Evolutionary conservation across 1,140 invertebrate species (phyloP).

Genomic region (Zelostemma sp.): DNA sequence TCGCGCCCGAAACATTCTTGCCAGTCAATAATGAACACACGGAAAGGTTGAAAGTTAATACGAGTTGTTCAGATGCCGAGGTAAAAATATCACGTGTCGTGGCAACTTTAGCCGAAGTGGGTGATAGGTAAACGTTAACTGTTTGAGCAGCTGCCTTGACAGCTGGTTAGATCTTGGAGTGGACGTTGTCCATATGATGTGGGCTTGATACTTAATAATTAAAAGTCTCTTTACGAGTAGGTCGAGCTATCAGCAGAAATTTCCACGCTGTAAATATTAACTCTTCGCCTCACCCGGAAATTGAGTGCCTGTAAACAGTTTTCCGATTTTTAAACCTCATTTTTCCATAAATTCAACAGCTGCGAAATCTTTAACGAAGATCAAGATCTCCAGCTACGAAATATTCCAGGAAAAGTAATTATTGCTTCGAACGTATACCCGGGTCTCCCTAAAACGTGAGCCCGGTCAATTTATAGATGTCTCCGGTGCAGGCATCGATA

Average conservation of each 20-base stretch:
- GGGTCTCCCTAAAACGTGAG: slow-evolving; percentile 33
- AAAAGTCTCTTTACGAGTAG: slow-evolving; percentile 39
- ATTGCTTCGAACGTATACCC: slow-evolving; percentile 39
- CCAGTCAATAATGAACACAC: no score
- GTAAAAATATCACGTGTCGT: slow-evolving; percentile 39
- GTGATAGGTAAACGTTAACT: slow-evolving; percentile 48
- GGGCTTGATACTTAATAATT: slow-evolving; percentile 38
- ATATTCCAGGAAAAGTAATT: slow-evolving; percentile 25
- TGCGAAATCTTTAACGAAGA: no score
- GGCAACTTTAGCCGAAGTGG: slow-evolving; percentile 29
- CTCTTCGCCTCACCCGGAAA: no score
- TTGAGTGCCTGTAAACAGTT: no score
- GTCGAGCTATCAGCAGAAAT: slow-evolving; percentile 27
- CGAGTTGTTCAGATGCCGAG: slow-evolving; percentile 15
- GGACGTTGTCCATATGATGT: slow-evolving; percentile 38
- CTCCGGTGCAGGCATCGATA: slow-evolving; percentile 42
- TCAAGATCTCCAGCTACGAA: neutral
- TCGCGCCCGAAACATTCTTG: no score
- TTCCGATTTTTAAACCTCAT: neutral
- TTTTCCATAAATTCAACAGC: neutral
- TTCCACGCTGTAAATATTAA: neutral
- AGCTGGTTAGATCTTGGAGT: slow-evolving; percentile 50
- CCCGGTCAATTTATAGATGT: slow-evolving; percentile 40
- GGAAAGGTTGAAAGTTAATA: slow-evolving; percentile 1
- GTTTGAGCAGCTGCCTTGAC: slow-evolving; percentile 61